These are phyloP conservation scores for Drosophila cardini DNA, from an alignment of 1,140 invertebrate genomes.

Conservation along the genomic window DNA sequence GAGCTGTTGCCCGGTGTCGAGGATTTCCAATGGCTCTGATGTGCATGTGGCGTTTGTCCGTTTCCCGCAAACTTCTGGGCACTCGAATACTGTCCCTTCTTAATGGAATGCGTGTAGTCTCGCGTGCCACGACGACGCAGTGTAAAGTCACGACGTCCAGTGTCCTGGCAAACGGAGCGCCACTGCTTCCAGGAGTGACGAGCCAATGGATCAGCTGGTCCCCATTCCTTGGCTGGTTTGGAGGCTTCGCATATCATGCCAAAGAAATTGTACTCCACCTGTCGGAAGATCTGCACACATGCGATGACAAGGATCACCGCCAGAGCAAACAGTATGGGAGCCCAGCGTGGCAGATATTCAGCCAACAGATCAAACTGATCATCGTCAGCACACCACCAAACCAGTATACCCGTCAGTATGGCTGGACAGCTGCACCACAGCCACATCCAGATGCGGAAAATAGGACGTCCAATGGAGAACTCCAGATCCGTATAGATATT, in stretches of 20 bases:
- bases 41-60: slow-evolving; percentile 45
- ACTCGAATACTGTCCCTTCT: slow-evolving; percentile 78
- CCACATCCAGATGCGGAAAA: slow-evolving; percentile 78
- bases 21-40: slow-evolving; percentile 76
- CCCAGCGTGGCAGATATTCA: slow-evolving; percentile 78
- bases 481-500: slow-evolving; percentile 84
- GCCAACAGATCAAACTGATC: slow-evolving; percentile 74
- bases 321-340: slow-evolving; percentile 76
- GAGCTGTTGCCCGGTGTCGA: slow-evolving; percentile 84
- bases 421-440: slow-evolving; percentile 79
- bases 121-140: slow-evolving; percentile 86
- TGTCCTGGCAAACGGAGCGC: slow-evolving; percentile 83
- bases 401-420: slow-evolving; percentile 74
- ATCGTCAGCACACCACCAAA: slow-evolving; percentile 84
- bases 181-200: slow-evolving; percentile 84
- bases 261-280: slow-evolving; percentile 84
- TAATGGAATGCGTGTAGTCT: slow-evolving; percentile 87
- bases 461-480: slow-evolving; percentile 83
- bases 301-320: slow-evolving; percentile 76
- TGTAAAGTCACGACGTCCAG: slow-evolving; percentile 86
- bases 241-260: slow-evolving; percentile 84
- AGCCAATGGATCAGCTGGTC: slow-evolving; percentile 81
- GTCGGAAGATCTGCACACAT: slow-evolving; percentile 79
- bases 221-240: slow-evolving; percentile 84
- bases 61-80: slow-evolving; percentile 67